Evolutionary conservation across 2,797 vertebrate species (phyloP).

Genomic region (Pangasius djambal): DNA sequence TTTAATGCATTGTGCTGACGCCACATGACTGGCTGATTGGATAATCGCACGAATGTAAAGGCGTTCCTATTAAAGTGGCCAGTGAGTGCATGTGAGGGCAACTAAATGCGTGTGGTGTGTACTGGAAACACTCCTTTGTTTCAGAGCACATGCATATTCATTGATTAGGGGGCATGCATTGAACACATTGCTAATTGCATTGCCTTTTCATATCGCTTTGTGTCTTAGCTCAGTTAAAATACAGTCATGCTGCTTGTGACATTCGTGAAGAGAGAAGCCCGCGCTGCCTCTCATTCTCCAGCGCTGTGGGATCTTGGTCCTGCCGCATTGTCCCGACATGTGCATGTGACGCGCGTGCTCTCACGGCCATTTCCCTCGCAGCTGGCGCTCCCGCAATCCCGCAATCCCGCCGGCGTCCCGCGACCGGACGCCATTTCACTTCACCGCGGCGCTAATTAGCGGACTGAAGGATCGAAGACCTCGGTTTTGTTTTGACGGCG

Average conservation of each 20-base stretch:
- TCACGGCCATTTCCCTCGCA: constrained; percentile 67
- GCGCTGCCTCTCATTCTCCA: constrained; percentile 28
- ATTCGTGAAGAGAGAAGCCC: constrained; percentile 40
- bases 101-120: background rate
- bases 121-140: background rate
- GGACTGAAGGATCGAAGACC: constrained; percentile 70
- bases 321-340: constrained; percentile 79
- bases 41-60: background rate
- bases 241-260: constrained; percentile 49
- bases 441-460: constrained; percentile 77
- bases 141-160: constrained; percentile 34
- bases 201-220: background rate
- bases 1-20: background rate
- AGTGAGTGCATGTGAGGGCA: background rate
- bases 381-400: constrained; percentile 76
- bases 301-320: constrained; percentile 71
- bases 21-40: too few relatives aligned
- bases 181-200: constrained; percentile 28
- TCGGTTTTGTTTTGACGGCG: constrained; percentile 67
- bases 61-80: background rate
- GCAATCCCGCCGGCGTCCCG: constrained; percentile 71
- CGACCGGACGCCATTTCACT: constrained; percentile 79
- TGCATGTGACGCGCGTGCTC: constrained; percentile 76
- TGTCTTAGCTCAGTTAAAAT: background rate
- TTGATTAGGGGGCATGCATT: constrained; percentile 21